These are phyloP conservation scores for Anguilla japonica DNA, from an alignment of 2,113 vertebrate species.

Conservation along the genomic window DNA sequence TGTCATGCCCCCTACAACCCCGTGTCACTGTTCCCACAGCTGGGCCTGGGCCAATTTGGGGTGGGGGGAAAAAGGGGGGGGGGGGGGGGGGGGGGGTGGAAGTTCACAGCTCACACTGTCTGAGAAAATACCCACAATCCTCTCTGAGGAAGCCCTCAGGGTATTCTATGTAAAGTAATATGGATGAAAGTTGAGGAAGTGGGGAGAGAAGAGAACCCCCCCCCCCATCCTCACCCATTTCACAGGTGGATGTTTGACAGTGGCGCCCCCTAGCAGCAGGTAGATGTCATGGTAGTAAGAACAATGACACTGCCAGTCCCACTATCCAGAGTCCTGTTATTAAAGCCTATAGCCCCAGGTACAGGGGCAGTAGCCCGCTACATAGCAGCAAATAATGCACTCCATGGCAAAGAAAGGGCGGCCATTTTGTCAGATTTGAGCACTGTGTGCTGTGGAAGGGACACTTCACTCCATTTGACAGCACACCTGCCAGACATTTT, in stretches of 20 bases:
- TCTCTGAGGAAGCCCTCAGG: not conserved
- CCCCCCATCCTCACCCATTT: no score
- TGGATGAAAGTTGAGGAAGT: not conserved
- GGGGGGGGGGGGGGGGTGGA: not conserved
- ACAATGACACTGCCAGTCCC: not conserved
- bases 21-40: not conserved
- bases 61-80: no score
- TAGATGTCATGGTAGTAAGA: no score
- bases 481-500: not conserved
- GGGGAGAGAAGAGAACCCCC: not conserved
- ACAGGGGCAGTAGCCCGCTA: not conserved
- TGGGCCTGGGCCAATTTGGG: not conserved
- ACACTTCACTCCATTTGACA: not conserved
- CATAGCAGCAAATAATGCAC: not conserved
- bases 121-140: not conserved
- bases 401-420: not conserved
- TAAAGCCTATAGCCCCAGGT: not conserved
- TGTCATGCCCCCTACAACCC: not conserved
- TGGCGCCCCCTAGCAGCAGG: not conserved
- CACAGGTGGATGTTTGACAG: not conserved
- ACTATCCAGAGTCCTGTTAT: not conserved
- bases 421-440: not conserved
- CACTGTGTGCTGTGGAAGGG: not conserved
- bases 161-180: conserved; percentile 7
- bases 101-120: not conserved